Evolutionary conservation across 1,140 invertebrate genomes (phyloP).

Genomic region (Bombus impatiens): DNA sequence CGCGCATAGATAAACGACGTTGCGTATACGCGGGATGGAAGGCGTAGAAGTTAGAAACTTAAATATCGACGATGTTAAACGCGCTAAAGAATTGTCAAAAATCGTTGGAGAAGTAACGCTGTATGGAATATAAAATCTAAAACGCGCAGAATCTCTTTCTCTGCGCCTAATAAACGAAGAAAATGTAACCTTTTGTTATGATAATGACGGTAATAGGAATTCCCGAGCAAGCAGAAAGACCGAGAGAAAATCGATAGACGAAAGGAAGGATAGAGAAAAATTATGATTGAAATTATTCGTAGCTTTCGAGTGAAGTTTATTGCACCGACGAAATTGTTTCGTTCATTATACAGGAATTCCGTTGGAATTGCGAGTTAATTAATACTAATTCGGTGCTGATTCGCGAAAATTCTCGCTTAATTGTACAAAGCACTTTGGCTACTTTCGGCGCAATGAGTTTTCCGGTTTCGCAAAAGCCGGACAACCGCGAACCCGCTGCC

Average conservation of each 20-base stretch:
- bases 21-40: too few relatives aligned
- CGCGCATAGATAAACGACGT: too few relatives aligned
- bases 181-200: not conserved
- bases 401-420: constrained; percentile 45
- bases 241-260: not conserved
- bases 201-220: not conserved
- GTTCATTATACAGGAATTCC: constrained; percentile 37
- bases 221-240: too few relatives aligned
- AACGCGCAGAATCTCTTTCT: not conserved
- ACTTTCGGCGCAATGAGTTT: constrained; percentile 18
- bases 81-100: not conserved
- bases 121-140: not conserved
- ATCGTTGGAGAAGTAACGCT: not conserved
- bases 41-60: too few relatives aligned
- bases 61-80: too few relatives aligned
- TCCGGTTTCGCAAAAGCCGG: constrained; percentile 1
- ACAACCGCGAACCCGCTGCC: not conserved
- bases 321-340: constrained; percentile 32
- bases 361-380: constrained; percentile 31
- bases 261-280: not conserved
- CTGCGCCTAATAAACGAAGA: not conserved
- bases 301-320: constrained; percentile 11
- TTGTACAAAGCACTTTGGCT: constrained; percentile 45
- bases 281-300: not conserved
- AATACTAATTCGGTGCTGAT: constrained; percentile 41